phyloP scores from a whole-genome alignment of 2,797 vertebrate species.

The Tympanoctomys barrerae region DNA sequence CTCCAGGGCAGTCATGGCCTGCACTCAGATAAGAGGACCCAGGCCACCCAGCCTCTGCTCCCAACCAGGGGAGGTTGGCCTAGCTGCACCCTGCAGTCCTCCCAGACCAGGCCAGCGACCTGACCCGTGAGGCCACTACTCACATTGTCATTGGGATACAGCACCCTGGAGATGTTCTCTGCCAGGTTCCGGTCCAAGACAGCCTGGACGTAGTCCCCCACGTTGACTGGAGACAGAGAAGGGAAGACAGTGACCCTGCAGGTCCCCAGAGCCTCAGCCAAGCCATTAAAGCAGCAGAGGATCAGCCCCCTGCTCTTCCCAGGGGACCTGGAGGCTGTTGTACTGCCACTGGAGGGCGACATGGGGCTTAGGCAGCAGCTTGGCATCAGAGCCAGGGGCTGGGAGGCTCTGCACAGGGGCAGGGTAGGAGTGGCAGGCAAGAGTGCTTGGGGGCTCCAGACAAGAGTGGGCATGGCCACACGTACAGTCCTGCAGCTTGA shows the following conservation, averaged over 20 bases:
- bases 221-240: slow-evolving; percentile 88
- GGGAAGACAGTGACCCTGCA: neutral
- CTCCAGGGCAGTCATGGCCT: neutral
- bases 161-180: slow-evolving; percentile 94
- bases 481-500: slow-evolving; percentile 94
- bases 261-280: neutral
- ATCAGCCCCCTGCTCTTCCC: neutral
- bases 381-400: neutral
- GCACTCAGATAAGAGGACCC: neutral
- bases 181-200: slow-evolving; percentile 94
- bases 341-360: neutral
- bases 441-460: neutral
- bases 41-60: neutral
- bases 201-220: slow-evolving; percentile 93
- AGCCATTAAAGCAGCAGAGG: neutral
- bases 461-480: accelerated
- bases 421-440: neutral
- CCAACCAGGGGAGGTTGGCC: neutral
- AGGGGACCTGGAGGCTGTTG: neutral
- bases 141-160: slow-evolving; percentile 94
- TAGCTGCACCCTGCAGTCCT: neutral
- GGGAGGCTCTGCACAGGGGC: neutral
- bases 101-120: neutral
- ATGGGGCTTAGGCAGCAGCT: neutral
- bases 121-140: slow-evolving; percentile 76